Percentiles rank a stretch among this genome's conserved stretches.
Evolutionary conservation across 2,888 invertebrate genomes (phyloP).

Genomic region (Willowsia nigromaculata): DNA sequence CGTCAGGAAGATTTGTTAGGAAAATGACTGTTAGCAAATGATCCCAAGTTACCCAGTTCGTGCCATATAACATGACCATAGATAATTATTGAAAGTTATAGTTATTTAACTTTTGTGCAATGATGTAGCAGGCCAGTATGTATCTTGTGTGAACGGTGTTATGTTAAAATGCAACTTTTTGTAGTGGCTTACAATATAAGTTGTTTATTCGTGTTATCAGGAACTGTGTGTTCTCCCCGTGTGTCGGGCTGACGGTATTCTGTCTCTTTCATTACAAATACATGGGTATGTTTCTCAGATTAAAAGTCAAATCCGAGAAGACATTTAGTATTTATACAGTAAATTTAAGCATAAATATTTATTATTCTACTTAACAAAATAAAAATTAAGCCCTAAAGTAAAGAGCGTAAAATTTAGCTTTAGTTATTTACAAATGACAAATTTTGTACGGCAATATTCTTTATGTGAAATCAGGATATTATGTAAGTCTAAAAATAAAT

Average conservation of each 20-base stretch:
- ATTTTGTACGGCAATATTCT: background rate
- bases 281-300: background rate
- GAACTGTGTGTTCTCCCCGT: constrained; percentile 1
- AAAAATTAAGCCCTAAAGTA: background rate
- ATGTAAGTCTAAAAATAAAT: background rate
- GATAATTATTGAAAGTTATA: background rate
- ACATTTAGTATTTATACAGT: background rate
- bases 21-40: no score
- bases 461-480: background rate
- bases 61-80: constrained; percentile 18
- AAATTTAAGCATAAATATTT: background rate
- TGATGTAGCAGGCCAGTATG: constrained; percentile 12
- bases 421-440: background rate
- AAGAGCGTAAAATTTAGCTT: background rate
- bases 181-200: constrained; percentile 7
- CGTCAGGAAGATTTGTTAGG: no score
- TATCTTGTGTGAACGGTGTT: background rate
- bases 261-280: constrained; percentile 24
- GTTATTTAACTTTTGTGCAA: background rate
- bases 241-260: constrained; percentile 27
- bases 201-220: constrained; percentile 13
- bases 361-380: background rate
- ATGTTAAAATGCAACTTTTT: constrained; percentile 13
- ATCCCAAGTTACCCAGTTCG: constrained; percentile 2
- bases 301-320: background rate